Evolutionary conservation across 2,888 invertebrate genomes (phyloP).

Genomic region (Lamellibrachia columna): DNA sequence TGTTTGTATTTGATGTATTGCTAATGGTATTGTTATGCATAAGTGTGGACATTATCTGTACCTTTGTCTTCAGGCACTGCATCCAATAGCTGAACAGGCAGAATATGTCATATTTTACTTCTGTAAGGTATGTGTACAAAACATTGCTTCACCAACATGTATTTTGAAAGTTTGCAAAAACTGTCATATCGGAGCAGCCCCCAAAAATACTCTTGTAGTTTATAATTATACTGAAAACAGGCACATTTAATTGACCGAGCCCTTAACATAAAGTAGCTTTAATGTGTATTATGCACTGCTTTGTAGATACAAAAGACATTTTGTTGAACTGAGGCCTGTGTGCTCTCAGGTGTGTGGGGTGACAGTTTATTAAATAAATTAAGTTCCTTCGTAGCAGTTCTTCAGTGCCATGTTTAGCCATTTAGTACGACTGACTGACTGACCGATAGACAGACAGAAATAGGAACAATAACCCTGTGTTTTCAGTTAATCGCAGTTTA

Average conservation of each 20-base stretch:
- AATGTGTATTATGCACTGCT: not conserved
- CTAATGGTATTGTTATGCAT: not conserved
- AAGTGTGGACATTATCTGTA: constrained; percentile 16
- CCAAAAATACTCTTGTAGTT: not conserved
- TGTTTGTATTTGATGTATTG: not conserved
- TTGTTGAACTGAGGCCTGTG: not conserved
- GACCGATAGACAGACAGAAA: not conserved
- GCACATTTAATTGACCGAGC: not conserved
- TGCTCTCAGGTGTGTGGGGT: not conserved
- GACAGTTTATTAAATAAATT: not conserved
- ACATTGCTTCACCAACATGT: not conserved
- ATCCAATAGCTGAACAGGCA: not conserved
- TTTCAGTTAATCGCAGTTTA: not conserved
- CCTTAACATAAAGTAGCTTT: not conserved
- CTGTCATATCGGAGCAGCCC: not conserved
- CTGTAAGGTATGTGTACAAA: not conserved
- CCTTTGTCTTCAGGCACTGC: not conserved
- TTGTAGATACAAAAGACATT: not conserved
- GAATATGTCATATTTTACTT: not conserved
- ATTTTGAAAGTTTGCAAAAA: not conserved
- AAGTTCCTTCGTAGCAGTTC: not conserved
- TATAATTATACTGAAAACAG: not conserved
- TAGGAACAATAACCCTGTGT: not conserved
- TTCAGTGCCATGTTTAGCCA: not conserved
- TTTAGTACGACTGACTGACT: not conserved